Base-by-base conservation (phyloP, 2,113 vertebrate species). In the Pao palembangensis region DNA sequence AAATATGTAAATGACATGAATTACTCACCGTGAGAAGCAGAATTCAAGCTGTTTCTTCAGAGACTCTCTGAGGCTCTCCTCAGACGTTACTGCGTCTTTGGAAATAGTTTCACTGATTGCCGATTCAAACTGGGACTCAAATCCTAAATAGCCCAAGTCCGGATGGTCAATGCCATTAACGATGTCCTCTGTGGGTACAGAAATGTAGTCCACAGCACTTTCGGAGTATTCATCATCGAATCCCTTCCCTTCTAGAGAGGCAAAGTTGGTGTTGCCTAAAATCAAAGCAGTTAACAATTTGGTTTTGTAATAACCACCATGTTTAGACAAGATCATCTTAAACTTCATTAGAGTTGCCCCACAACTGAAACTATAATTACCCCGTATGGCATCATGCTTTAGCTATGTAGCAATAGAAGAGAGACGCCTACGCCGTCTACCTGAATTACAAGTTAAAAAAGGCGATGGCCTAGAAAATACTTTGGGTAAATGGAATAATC, bases 11-110 rank as follows among this genome's bases (percentile, higher is more conserved):
- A 43, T 43, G 42, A 6, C 23, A 1, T 51, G 16, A 10, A 19
- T 5, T 18, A 47, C 47, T 61, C 86, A 98, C 96, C 96, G 91
- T 50, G 95, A 98, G 70, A 99, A 98, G 89, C 93, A 98, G 79
- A 96, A 98, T 69, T 99, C 96, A 1, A 99, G 87, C n/a, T 93
- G 94, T 79, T 95, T 96, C 72, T 92, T 98, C 85, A 99, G 83
- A 84, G 94, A 94, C 58, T 94, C 95, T 66, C 93, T 91, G 0
- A 98, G 75, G 76, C 86, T 91, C 87, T 96, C 95, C 55, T 91
- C 87, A 78, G 93, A 92, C 81, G 94, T 78, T 0, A 80, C 76
- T 67, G 87, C 72, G 44, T 88, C 79, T 55, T 85, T 76, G 1
- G 87, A 5, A 43, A 88, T 83, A 64, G 75, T 89, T 63, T 84